Conservation (phyloP, 1,140 invertebrate species). For the Stegodyphus mimosarum region DNA sequence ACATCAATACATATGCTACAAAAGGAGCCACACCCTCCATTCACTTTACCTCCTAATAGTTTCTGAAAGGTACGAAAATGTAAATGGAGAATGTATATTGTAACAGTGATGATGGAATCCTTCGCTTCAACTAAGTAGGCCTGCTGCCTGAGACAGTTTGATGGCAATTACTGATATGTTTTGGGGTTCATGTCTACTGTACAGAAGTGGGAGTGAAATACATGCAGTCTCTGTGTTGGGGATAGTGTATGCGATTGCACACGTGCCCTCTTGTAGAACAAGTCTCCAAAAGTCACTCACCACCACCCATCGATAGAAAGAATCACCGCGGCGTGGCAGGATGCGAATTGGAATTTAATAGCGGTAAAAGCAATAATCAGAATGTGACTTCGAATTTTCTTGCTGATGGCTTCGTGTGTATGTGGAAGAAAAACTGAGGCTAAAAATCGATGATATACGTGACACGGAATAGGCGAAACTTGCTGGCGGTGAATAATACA, state of each 20-base stretch:
- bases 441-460: conserved; percentile 50
- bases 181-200: too few species aligned
- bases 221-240: too few species aligned
- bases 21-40: conserved; percentile 27
- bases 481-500: conserved; percentile 52
- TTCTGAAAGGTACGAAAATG: background rate
- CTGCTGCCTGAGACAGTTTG: too few species aligned
- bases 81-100: background rate
- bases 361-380: background rate
- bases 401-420: background rate
- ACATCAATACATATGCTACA: background rate
- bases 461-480: conserved; percentile 56
- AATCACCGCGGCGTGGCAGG: too few species aligned
- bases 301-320: too few species aligned
- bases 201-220: too few species aligned
- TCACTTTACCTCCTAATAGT: background rate
- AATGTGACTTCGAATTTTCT: conserved; percentile 21
- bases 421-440: background rate
- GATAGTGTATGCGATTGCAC: too few species aligned
- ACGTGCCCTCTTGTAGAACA: too few species aligned
- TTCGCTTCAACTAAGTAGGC: too few species aligned
- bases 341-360: conserved; percentile 33
- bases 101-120: too few species aligned
- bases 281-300: too few species aligned
- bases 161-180: too few species aligned